Evolutionary conservation across 1,140 invertebrate genomes (phyloP).

Genomic region (Bombyx mori): ASM3026992v2 NC_085128.1:249001-249500

Average conservation of each 20-base stretch:
- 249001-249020: slow-evolving; percentile 89
- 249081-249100: slow-evolving; percentile 20
- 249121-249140: slow-evolving; percentile 60
- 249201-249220: slow-evolving; percentile 80
- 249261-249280: slow-evolving; percentile 34
- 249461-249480: slow-evolving; percentile 4
- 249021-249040: slow-evolving; percentile 70
- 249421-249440: slow-evolving; percentile 9
- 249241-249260: slow-evolving; percentile 46
- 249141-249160: slow-evolving; percentile 44
- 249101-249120: slow-evolving; percentile 47
- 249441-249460: slow-evolving; percentile 36
- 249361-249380: slow-evolving; percentile 30
- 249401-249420: slow-evolving; percentile 36
- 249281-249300: background rate
- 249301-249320: background rate
- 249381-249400: slow-evolving; percentile 35
- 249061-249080: slow-evolving; percentile 32
- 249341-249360: background rate
- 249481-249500: slow-evolving; percentile 30
- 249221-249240: slow-evolving; percentile 75
- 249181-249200: slow-evolving; percentile 67
- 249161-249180: slow-evolving; percentile 50
- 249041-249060: slow-evolving; percentile 19
- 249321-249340: background rate